Percentiles rank a stretch among this genome's conserved stretches.
Conservation (phyloP, 2,888 invertebrate genomes). For the Aphodius sticticus region DNA sequence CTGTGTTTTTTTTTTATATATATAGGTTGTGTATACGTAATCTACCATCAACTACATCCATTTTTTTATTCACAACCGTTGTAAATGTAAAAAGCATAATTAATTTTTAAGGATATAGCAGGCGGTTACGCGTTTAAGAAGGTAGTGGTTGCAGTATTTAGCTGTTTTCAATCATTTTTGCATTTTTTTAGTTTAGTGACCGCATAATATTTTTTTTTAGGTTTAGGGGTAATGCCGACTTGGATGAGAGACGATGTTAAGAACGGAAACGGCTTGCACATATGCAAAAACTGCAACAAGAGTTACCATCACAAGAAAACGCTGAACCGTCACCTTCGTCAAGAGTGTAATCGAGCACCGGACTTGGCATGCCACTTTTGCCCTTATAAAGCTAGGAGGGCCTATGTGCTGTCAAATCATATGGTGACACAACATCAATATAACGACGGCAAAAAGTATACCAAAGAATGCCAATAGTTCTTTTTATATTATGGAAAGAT, state of each 20-base stretch:
- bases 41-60: no score
- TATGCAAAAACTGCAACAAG: conserved; percentile 61
- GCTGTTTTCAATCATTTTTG: not conserved
- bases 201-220: conserved; percentile 31
- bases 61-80: no score
- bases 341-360: conserved; percentile 64
- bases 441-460: conserved; percentile 58
- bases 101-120: no score
- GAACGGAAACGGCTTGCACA: conserved; percentile 56
- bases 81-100: no score
- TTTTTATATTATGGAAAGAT: not conserved
- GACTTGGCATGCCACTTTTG: conserved; percentile 64
- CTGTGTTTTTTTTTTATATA: no score
- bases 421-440: conserved; percentile 50
- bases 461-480: conserved; percentile 27
- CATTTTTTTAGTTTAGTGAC: not conserved
- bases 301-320: conserved; percentile 63
- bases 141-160: not conserved
- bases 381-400: conserved; percentile 71
- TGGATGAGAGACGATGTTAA: conserved; percentile 13
- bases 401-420: conserved; percentile 61
- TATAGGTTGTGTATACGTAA: no score
- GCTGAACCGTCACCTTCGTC: conserved; percentile 60
- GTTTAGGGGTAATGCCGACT: conserved; percentile 27
- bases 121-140: no score